A percentile compares a stretch with the other conserved stretches of the same genome.
phyloP scores from a whole-genome alignment of 23 tunicate genomes.

The Ascidia mentula region DNA sequence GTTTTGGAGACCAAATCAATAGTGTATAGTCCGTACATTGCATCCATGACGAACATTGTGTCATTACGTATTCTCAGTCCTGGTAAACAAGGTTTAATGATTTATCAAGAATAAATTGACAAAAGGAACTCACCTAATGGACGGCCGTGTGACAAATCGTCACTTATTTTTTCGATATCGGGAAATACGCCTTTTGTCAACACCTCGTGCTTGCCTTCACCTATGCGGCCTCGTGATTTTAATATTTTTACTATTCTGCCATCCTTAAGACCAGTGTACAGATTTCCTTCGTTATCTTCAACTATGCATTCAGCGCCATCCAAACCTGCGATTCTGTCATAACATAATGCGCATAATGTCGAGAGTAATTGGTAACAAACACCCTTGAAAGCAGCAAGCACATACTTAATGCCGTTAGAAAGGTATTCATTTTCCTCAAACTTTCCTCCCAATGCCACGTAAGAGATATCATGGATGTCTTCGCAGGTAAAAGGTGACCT shows the following conservation, averaged over 20 bases:
- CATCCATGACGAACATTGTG: constrained; percentile 42
- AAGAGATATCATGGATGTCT: not conserved
- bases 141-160: not conserved
- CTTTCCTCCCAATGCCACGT: not conserved
- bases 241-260: not conserved
- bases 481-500: not conserved
- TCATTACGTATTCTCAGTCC: not conserved
- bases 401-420: not conserved
- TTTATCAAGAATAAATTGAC: too few relatives aligned
- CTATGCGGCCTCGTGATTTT: not conserved
- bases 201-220: not conserved
- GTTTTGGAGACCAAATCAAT: constrained; percentile 18
- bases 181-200: not conserved
- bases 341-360: not conserved
- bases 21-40: constrained; percentile 45
- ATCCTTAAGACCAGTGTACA: not conserved
- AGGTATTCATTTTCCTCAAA: not conserved
- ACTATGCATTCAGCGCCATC: not conserved
- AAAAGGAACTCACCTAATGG: not conserved
- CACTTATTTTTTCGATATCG: not conserved
- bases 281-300: not conserved
- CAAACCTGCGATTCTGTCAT: not conserved
- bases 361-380: not conserved
- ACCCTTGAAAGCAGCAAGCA: not conserved
- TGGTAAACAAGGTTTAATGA: not conserved